phyloP scores from a whole-genome alignment of 2,797 vertebrate species.

The Falco novaeseelandiae region DNA sequence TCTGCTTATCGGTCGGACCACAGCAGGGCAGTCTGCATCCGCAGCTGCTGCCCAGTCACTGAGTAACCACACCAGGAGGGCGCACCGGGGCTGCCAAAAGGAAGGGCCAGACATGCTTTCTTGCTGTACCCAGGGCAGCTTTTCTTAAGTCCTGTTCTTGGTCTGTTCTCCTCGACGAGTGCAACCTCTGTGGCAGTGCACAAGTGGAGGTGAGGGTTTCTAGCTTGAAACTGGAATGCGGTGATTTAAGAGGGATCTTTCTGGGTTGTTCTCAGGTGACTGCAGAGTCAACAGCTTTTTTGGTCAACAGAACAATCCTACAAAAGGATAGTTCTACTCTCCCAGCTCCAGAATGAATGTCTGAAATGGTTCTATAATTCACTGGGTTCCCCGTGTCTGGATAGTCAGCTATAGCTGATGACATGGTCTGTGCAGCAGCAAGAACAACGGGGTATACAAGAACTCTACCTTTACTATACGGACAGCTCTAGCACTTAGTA shows the following conservation, averaged over 20 bases:
- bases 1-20: neutral
- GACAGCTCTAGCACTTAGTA: neutral
- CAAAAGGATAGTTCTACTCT: neutral
- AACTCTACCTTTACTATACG: neutral
- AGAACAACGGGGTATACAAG: neutral
- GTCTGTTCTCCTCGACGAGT: neutral
- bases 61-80: neutral
- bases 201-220: neutral
- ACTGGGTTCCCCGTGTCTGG: neutral
- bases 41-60: neutral
- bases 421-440: neutral
- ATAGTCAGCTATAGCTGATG: neutral
- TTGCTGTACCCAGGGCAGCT: neutral
- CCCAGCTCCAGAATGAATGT: neutral
- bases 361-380: neutral
- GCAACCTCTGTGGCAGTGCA: neutral
- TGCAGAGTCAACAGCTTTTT: neutral
- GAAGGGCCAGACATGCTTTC: neutral
- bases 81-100: neutral
- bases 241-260: neutral
- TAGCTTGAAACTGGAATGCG: neutral
- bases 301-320: neutral
- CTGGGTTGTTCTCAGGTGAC: neutral
- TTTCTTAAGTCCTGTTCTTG: neutral
- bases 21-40: neutral